Evolutionary conservation across 2,113 vertebrate genomes (phyloP).

Genomic region (Onychorhynchus coronatus): DNA sequence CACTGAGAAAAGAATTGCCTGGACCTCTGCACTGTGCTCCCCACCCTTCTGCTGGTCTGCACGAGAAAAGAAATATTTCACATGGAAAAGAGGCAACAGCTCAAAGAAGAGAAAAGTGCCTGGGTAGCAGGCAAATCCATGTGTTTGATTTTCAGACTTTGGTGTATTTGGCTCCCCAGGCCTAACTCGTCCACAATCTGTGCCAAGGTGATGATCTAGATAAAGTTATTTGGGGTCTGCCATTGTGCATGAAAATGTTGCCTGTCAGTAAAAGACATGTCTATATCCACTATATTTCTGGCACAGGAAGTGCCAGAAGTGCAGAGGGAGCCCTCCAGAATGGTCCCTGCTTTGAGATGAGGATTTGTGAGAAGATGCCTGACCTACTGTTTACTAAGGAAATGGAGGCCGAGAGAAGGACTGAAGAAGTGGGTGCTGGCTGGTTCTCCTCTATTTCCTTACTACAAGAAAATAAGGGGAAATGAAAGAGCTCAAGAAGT

Average conservation of each 20-base stretch:
- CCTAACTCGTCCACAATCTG: accelerated
- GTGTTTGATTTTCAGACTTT: not conserved
- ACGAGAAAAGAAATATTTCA: not conserved
- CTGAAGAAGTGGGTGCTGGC: not conserved
- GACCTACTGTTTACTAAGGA: not conserved
- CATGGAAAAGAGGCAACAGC: not conserved
- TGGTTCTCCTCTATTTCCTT: not conserved
- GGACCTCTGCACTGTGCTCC: not conserved
- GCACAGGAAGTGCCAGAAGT: not conserved
- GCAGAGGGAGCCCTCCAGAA: not conserved
- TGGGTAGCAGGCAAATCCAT: not conserved
- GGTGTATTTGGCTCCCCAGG: not conserved
- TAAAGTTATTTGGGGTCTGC: not conserved
- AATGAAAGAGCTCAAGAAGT: not conserved
- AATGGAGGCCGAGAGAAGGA: not conserved
- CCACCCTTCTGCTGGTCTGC: not conserved
- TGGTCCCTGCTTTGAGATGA: not conserved
- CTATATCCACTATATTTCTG: not conserved
- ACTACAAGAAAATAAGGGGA: not conserved
- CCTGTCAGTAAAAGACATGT: not conserved
- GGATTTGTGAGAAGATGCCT: not conserved
- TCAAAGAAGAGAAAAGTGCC: not conserved
- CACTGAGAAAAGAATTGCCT: not conserved
- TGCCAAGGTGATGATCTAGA: not conserved
- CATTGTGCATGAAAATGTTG: not conserved